phyloP scores from a whole-genome alignment of 2,888 invertebrate species.

The Octonoba sinensis region DNA sequence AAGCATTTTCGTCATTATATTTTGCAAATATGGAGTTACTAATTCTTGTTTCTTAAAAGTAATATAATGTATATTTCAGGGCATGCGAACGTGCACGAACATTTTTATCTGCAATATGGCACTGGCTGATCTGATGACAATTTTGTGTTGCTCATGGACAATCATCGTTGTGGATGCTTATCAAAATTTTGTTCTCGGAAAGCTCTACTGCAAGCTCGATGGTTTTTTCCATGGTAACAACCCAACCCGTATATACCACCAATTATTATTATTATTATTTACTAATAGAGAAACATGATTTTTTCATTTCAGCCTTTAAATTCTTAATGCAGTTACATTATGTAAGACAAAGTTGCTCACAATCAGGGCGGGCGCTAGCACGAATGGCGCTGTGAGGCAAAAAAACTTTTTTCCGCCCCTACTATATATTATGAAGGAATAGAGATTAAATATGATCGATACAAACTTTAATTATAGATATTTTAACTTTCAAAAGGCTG shows the following conservation, averaged over 20 bases:
- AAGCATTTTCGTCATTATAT: too few relatives aligned
- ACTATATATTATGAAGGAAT: too few relatives aligned
- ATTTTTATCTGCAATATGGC: constrained; percentile 83
- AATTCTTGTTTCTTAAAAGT: background rate
- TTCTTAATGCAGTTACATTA: too few relatives aligned
- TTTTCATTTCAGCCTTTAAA: too few relatives aligned
- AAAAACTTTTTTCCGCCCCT: too few relatives aligned
- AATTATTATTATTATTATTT: background rate
- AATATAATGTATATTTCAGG: constrained; percentile 30
- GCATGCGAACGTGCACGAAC: constrained; percentile 80
- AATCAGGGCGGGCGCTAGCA: too few relatives aligned
- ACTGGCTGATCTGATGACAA: constrained; percentile 78
- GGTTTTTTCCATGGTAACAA: constrained; percentile 81
- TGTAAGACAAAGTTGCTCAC: too few relatives aligned
- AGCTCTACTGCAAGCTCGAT: constrained; percentile 82
- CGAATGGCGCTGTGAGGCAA: too few relatives aligned
- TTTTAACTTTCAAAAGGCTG: too few relatives aligned
- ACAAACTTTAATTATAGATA: too few relatives aligned
- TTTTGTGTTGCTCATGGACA: constrained; percentile 82
- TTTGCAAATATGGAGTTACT: background rate
- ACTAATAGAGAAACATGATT: background rate
- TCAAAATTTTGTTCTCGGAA: constrained; percentile 82
- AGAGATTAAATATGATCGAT: too few relatives aligned
- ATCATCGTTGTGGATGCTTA: constrained; percentile 82
- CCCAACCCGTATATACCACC: background rate